Conservation (phyloP, 2,888 invertebrate species). For the Mythimna ferrago region DNA sequence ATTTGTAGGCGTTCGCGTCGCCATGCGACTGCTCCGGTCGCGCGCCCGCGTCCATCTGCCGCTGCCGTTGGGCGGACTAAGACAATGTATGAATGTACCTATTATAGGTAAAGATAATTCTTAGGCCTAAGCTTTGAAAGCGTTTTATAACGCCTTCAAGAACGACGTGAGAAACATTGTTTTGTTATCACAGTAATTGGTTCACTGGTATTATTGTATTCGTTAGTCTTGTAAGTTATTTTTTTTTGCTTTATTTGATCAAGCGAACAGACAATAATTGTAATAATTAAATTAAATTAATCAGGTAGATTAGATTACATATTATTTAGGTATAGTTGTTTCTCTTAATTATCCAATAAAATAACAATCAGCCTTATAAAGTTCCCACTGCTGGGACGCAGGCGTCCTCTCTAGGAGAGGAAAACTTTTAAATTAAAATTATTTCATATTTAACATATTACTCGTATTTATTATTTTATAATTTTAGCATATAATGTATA, state of each 20-base stretch:
- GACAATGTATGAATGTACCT: conserved; percentile 44
- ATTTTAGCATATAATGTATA: no score
- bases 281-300: no score
- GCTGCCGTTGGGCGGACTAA: conserved; percentile 45
- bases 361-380: no score
- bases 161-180: conserved; percentile 9
- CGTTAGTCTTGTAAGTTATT: neutral
- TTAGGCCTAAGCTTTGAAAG: conserved; percentile 31
- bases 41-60: conserved; percentile 66
- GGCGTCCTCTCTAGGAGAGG: no score
- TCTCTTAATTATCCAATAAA: no score
- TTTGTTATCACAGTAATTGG: neutral
- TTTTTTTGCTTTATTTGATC: neutral
- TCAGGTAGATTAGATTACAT: neutral
- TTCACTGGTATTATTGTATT: neutral
- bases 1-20: conserved; percentile 56
- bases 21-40: conserved; percentile 62
- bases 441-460: no score
- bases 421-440: no score
- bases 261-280: neutral
- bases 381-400: no score
- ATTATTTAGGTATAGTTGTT: neutral
- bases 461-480: no score
- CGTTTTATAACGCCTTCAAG: conserved; percentile 13
- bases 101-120: conserved; percentile 56